A percentile compares a stretch with the other conserved stretches of the same genome.
Conservation (phyloP, 2,797 vertebrate species). For the Channallabes apus region DNA sequence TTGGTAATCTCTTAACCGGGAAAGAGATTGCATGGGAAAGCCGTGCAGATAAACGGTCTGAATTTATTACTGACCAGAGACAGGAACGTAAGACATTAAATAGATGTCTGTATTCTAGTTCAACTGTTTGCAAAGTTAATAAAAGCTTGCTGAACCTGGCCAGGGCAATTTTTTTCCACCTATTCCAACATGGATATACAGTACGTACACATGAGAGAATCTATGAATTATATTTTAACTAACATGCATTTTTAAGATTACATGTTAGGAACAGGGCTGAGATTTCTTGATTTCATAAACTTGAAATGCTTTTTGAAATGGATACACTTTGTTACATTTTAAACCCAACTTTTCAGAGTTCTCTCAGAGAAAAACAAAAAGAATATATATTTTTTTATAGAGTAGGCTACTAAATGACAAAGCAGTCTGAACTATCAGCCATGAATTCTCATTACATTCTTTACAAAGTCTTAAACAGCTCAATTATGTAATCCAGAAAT, state of each 20-base stretch:
- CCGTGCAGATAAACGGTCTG: slow-evolving; percentile 8
- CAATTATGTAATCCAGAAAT: background rate
- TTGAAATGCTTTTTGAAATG: background rate
- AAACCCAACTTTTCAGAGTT: background rate
- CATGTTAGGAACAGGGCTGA: background rate
- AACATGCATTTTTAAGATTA: background rate
- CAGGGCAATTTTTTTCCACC: background rate
- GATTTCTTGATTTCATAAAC: background rate
- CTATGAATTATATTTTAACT: background rate
- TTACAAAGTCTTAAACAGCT: background rate
- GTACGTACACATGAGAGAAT: background rate
- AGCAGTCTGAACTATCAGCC: background rate
- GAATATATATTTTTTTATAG: background rate
- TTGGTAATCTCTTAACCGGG: background rate
- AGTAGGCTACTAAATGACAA: background rate
- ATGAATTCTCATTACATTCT: background rate
- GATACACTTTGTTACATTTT: background rate
- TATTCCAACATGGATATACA: background rate
- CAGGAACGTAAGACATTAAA: background rate
- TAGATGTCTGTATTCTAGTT: slow-evolving; percentile 1
- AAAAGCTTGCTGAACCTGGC: background rate
- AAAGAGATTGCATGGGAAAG: background rate
- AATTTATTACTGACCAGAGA: slow-evolving; percentile 29
- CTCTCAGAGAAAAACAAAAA: background rate
- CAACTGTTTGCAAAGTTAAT: slow-evolving; percentile 16